Percentiles rank a stretch among this genome's conserved stretches.
These are phyloP conservation scores for Stigmatopora nigra DNA, from an alignment of 2,113 vertebrate genomes.

Conservation along the genomic window DNA sequence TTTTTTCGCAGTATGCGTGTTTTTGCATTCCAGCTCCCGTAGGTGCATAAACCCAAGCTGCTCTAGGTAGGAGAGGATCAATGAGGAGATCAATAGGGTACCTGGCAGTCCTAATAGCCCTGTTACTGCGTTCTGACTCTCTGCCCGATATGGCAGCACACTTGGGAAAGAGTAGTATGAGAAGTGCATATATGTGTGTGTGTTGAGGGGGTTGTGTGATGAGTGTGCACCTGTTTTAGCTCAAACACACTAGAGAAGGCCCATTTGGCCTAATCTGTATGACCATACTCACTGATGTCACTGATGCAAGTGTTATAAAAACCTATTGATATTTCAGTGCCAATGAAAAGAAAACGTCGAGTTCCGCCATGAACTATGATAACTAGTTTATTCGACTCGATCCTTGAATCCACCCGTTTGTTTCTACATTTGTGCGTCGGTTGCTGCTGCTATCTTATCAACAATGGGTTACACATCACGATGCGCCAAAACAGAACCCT, in stretches of 20 bases:
- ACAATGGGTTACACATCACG: slow-evolving; percentile 35
- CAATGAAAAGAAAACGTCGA: too few species aligned
- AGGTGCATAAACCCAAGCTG: slow-evolving; percentile 41
- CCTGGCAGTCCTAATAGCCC: slow-evolving; percentile 65
- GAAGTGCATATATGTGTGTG: slow-evolving; percentile 15
- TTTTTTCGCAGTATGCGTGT: slow-evolving; percentile 10
- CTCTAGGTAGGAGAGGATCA: slow-evolving; percentile 59
- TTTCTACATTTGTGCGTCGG: slow-evolving; percentile 17
- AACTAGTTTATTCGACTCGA: slow-evolving; percentile 4
- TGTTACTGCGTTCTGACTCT: slow-evolving; percentile 63
- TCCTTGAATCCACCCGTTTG: slow-evolving; percentile 17
- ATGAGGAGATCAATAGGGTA: slow-evolving; percentile 66
- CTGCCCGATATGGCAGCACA: slow-evolving; percentile 47
- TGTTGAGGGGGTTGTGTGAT: neutral
- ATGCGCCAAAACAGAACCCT: slow-evolving; percentile 17
- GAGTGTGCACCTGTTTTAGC: too few species aligned
- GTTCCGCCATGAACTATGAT: too few species aligned
- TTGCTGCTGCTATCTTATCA: slow-evolving; percentile 42
- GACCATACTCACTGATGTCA: too few species aligned
- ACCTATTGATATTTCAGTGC: too few species aligned
- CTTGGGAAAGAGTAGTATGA: slow-evolving; percentile 9
- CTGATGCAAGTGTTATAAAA: too few species aligned
- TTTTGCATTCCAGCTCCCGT: slow-evolving; percentile 34
- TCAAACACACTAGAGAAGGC: too few species aligned
- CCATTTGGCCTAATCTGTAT: too few species aligned